phyloP scores from a whole-genome alignment of 2,113 vertebrate genomes.

The Crocuta crocuta region DNA sequence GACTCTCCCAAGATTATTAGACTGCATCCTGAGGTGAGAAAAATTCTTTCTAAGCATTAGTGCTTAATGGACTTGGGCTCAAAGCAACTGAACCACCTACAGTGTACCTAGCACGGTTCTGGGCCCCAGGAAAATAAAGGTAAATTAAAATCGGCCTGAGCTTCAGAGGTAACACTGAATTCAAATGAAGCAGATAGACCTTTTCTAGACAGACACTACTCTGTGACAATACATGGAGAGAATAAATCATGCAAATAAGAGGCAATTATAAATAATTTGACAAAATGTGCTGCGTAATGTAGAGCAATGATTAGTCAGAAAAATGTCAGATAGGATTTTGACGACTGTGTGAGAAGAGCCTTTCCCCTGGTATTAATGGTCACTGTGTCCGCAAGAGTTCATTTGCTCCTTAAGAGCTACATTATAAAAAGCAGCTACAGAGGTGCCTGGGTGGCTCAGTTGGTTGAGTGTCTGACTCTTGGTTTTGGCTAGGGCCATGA shows the following conservation, averaged over 20 bases:
- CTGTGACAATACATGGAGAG: neutral
- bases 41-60: conserved; percentile 20
- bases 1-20: conserved; percentile 35
- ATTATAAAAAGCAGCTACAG: neutral
- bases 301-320: neutral
- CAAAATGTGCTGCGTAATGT: neutral
- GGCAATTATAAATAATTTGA: neutral
- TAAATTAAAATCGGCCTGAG: conserved; percentile 10
- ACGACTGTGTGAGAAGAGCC: neutral
- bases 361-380: neutral
- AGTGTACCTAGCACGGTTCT: neutral
- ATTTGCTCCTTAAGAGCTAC: neutral
- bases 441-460: too few species aligned
- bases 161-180: neutral
- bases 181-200: neutral
- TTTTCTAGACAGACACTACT: neutral
- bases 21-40: conserved; percentile 12
- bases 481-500: too few species aligned
- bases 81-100: neutral
- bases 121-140: neutral
- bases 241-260: neutral
- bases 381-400: neutral
- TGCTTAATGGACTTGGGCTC: conserved; percentile 44
- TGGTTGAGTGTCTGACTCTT: too few species aligned
- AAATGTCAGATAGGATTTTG: neutral